Evolutionary conservation across 2,797 vertebrate species (phyloP).

Genomic region (Alosa sapidissima): DNA sequence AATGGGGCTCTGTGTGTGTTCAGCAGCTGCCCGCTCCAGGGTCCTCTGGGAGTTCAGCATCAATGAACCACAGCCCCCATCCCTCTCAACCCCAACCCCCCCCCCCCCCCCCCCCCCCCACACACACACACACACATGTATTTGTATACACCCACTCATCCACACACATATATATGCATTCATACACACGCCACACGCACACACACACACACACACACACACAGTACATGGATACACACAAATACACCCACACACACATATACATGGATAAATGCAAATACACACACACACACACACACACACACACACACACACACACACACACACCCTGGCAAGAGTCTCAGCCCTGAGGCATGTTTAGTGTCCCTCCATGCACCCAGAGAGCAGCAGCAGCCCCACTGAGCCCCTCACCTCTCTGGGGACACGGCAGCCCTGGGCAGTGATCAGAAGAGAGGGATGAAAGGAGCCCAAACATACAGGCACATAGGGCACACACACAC

Average conservation of each 20-base stretch:
- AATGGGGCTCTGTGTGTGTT: conserved; percentile 11
- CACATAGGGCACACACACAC: background rate
- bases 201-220: background rate
- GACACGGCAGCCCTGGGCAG: background rate
- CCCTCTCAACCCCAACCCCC: background rate
- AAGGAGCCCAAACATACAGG: background rate
- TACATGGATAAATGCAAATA: background rate
- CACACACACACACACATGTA: background rate
- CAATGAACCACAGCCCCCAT: background rate
- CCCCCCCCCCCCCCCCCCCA: conserved; percentile 16
- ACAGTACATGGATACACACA: background rate
- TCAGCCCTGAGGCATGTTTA: background rate
- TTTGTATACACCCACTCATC: background rate
- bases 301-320: background rate
- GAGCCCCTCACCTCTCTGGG: background rate
- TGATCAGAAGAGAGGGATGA: background rate
- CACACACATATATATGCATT: background rate
- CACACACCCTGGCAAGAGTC: background rate
- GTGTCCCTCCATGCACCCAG: conserved; percentile 2
- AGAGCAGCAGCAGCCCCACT: background rate
- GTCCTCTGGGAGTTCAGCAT: background rate
- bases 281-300: conserved; percentile 2
- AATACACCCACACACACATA: background rate
- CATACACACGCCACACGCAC: background rate
- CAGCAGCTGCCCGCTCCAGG: background rate